phyloP scores from a whole-genome alignment of 2,113 vertebrate species.

The Zosterops lateralis region DNA sequence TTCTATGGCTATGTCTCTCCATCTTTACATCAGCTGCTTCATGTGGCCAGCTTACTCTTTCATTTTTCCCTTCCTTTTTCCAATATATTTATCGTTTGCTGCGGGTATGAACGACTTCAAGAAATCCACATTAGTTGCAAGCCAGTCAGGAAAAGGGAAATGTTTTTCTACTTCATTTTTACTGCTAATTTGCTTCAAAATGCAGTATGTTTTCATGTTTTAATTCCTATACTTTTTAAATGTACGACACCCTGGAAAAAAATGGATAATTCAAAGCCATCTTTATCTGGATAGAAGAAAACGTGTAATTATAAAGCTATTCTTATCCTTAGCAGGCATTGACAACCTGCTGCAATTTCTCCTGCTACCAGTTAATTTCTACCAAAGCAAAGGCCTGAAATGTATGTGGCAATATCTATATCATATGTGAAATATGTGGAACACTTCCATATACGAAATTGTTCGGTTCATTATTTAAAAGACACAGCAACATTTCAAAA shows the following conservation, averaged over 20 bases:
- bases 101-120: slow-evolving; percentile 24
- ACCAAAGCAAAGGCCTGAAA: not conserved
- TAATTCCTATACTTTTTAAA: slow-evolving; percentile 18
- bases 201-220: slow-evolving; percentile 22
- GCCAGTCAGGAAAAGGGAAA: not conserved
- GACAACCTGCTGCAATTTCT: slow-evolving; percentile 6
- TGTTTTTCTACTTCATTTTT: slow-evolving; percentile 47
- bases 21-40: slow-evolving; percentile 81
- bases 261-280: slow-evolving; percentile 22
- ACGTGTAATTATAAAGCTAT: slow-evolving; percentile 5
- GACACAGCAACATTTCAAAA: not conserved
- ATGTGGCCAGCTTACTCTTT: slow-evolving; percentile 80
- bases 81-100: slow-evolving; percentile 78
- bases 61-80: slow-evolving; percentile 77
- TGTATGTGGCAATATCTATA: not conserved
- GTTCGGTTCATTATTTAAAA: not conserved
- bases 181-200: slow-evolving; percentile 53
- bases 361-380: not conserved
- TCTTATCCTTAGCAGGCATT: slow-evolving; percentile 31
- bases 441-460: not conserved
- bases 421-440: not conserved
- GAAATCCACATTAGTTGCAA: slow-evolving; percentile 24
- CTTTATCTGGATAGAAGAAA: slow-evolving; percentile 23
- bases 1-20: slow-evolving; percentile 80
- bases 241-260: not conserved